Conservation (phyloP, 2,113 vertebrate species). For the Phylloscopus trochiloides region DNA sequence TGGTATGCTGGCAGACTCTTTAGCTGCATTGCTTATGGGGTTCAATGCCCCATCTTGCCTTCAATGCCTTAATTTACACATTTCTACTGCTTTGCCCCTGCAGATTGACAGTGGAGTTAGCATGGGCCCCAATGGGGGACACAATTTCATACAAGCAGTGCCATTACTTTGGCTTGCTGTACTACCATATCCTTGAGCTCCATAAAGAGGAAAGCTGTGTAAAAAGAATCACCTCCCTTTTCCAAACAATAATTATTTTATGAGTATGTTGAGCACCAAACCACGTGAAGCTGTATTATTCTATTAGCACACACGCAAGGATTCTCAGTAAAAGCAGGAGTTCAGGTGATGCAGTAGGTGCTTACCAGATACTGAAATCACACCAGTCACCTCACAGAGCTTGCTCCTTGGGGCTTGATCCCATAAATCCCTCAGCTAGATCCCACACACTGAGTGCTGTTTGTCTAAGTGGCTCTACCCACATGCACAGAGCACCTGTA, state of each 20-base stretch:
- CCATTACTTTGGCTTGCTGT: background rate
- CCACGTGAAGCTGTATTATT: background rate
- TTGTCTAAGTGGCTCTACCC: background rate
- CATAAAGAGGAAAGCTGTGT: background rate
- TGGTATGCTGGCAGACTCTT: background rate
- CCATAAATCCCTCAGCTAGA: background rate
- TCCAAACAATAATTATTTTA: background rate
- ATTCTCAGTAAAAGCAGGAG: background rate
- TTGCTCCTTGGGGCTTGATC: background rate
- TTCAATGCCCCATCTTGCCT: background rate
- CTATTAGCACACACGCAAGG: background rate
- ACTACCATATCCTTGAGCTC: background rate
- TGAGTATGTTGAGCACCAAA: background rate
- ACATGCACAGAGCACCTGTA: accelerated
- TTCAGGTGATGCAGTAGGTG: background rate
- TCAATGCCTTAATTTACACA: background rate
- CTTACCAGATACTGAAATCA: background rate
- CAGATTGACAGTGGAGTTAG: background rate
- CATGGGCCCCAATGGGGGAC: accelerated
- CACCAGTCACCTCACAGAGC: background rate
- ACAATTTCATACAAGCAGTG: background rate
- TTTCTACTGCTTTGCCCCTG: background rate
- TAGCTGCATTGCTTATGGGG: background rate
- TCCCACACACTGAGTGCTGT: background rate
- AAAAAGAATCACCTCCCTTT: background rate